Evolutionary conservation across 2,797 vertebrate genomes (phyloP).

Genomic region (Gymnodraco acuticeps): DNA sequence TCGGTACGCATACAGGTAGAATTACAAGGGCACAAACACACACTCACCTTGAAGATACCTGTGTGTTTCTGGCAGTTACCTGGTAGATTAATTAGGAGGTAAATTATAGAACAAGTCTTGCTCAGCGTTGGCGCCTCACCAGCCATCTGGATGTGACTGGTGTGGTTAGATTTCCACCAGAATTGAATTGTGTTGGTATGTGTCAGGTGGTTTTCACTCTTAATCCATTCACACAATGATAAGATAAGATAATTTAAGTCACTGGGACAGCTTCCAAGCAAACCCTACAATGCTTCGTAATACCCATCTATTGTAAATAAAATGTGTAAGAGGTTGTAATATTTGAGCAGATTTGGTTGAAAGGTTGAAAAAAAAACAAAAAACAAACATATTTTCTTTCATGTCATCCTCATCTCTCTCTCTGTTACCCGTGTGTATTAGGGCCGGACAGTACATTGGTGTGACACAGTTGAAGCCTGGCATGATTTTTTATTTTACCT

Average conservation of each 20-base stretch:
- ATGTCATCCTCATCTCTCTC: too few species aligned
- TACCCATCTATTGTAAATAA: neutral
- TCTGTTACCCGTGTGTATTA: too few species aligned
- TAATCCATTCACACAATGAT: too few species aligned
- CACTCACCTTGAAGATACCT: constrained; percentile 33
- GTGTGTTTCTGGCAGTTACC: constrained; percentile 30
- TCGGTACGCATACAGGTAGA: neutral
- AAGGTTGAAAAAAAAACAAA: neutral
- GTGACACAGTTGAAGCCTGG: too few species aligned
- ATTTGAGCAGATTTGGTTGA: constrained; percentile 7
- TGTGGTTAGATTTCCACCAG: constrained; percentile 36
- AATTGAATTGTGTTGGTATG: constrained; percentile 34
- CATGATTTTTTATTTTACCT: too few species aligned
- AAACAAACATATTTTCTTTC: too few species aligned
- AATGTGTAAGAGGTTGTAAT: too few species aligned
- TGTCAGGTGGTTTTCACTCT: constrained; percentile 5
- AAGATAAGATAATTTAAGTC: too few species aligned
- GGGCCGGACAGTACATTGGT: too few species aligned
- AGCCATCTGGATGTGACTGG: constrained; percentile 51
- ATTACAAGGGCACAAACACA: constrained; percentile 21
- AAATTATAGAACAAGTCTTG: constrained; percentile 45
- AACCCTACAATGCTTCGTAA: neutral
- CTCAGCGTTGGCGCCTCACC: constrained; percentile 38
- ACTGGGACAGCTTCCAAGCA: too few species aligned
- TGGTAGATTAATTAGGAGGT: constrained; percentile 53